Percentiles rank a stretch among this genome's conserved stretches.
Conservation (phyloP, 2,797 vertebrate genomes). For the Sebastes trivittatus region DNA sequence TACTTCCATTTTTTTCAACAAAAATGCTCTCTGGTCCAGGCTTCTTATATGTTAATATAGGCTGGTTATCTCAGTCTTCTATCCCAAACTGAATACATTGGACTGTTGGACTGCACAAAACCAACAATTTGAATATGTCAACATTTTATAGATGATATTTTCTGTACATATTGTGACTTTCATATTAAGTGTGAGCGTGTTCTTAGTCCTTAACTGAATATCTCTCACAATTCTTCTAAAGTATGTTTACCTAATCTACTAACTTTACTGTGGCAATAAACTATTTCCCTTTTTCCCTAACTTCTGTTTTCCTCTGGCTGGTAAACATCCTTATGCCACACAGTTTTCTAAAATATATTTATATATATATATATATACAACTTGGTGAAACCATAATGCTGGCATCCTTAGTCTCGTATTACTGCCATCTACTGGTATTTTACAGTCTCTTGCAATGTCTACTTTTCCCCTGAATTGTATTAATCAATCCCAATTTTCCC, state of each 20-base stretch:
- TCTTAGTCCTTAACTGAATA: neutral
- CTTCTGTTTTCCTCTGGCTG: neutral
- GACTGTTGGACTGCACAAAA: neutral
- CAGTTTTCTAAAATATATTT: neutral
- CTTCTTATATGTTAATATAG: neutral
- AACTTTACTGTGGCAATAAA: neutral
- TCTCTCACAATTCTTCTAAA: neutral
- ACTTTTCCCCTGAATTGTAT: neutral
- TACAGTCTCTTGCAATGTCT: neutral
- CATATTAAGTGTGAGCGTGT: neutral
- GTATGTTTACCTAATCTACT: neutral
- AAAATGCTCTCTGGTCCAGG: neutral
- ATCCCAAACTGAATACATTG: neutral
- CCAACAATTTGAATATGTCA: neutral
- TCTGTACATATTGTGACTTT: neutral
- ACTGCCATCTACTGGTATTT: conserved; percentile 29
- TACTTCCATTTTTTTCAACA: too few relatives aligned
- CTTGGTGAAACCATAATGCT: neutral
- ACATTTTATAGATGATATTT: neutral
- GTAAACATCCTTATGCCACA: neutral
- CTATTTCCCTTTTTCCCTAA: neutral
- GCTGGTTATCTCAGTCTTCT: neutral
- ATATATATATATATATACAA: too few relatives aligned
- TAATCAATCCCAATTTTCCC: neutral
- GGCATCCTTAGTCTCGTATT: neutral